These are phyloP conservation scores for Misgurnus mizolepis DNA, from an alignment of 2,113 vertebrate genomes.

Conservation along the genomic window DNA sequence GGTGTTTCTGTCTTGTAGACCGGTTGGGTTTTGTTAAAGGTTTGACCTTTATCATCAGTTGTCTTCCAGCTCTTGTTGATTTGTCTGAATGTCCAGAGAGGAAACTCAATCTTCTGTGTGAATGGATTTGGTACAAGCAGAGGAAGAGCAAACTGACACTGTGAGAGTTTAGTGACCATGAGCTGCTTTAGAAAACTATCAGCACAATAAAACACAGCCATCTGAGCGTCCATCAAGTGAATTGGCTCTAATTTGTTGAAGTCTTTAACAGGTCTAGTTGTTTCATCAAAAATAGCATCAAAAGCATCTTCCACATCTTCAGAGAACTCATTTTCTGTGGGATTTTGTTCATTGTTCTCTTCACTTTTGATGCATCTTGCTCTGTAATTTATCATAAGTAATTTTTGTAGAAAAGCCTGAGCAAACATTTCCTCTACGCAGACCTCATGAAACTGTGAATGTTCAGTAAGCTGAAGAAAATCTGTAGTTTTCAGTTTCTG, in stretches of 20 bases:
- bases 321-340: not conserved
- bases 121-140: slow-evolving; percentile 55
- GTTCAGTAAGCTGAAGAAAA: not conserved
- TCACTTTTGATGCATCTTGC: not conserved
- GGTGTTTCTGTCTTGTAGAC: slow-evolving; percentile 65
- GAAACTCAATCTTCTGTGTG: slow-evolving; percentile 64
- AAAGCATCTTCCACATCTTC: not conserved
- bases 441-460: not conserved
- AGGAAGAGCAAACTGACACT: slow-evolving; percentile 3
- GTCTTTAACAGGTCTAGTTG: not conserved
- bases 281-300: not conserved
- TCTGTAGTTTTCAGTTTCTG: not conserved
- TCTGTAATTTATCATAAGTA: slow-evolving; percentile 16
- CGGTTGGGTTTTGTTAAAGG: slow-evolving; percentile 57
- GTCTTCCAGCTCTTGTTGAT: slow-evolving; percentile 70
- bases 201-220: slow-evolving; percentile 37
- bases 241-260: not conserved
- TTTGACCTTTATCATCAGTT: not conserved
- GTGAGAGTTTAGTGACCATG: not conserved
- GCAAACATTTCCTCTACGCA: not conserved
- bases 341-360: not conserved
- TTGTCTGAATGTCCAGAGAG: slow-evolving; percentile 71
- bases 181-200: not conserved
- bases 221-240: slow-evolving; percentile 2
- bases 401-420: not conserved